Evolutionary conservation across 1,140 invertebrate genomes (phyloP), one percentile per base, ranked within the genome.

Genomic region (Bombus superbus): DNA sequence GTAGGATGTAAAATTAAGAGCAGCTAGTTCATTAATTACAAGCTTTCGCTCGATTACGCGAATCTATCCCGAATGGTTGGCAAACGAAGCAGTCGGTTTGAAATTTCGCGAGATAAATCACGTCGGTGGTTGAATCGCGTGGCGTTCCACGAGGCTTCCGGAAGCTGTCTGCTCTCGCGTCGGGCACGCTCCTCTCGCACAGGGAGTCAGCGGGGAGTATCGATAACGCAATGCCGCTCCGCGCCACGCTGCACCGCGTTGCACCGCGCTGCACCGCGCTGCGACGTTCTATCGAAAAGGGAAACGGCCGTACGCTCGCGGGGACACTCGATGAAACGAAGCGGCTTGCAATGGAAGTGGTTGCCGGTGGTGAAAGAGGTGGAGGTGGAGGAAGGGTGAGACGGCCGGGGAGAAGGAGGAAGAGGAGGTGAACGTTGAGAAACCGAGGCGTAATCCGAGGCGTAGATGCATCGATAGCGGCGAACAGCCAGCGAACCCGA

Each of bases 381-480:
- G 53, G 57, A 84, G 85, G 64, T 32, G 72, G 81, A 74, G 86
- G 82, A 75, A 85, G 89, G 72, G 69, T 62, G 42, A 44, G 77
- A 69, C 59, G 47, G 8, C 22, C 77, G 72, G 42, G 69, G 32
- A 32, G 78, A 71, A 71, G 73, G 81, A 76, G 89, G 82, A 83
- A 88, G 91, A 89, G 90, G 88, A 88, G 91, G 86, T 89, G 90
- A 88, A 85, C 88, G 86, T 91, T 87, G 86, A 91, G 91, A 91
- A 90, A 91, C 87, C 90, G 69, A 89, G 91, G 88, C 90, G 88
- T 91, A 91, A 93, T 93, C 91, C 87, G 86, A 93, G 92, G 90
- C 92, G 86, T 91, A 92, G 92, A 93, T 92, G 92, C 89, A 90
- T 87, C 89, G 91, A 92, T 92, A 92, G 88, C 77, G 42, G 83